Conservation (phyloP, 2,797 vertebrate species). For the Melopsittacus undulatus region DNA sequence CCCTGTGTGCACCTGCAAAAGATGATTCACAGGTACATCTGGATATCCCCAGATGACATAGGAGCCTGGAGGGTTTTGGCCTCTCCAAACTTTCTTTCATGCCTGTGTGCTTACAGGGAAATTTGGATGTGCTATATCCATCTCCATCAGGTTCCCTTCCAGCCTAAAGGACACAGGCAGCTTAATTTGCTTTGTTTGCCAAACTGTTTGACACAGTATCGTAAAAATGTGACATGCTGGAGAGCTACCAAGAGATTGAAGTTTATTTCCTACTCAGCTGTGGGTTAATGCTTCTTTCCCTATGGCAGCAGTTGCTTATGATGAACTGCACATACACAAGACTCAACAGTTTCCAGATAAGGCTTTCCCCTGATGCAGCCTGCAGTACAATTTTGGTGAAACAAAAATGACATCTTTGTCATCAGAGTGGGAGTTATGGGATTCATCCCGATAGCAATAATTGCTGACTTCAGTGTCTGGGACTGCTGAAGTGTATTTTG, state of each 20-base stretch:
- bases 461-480: constrained; percentile 28
- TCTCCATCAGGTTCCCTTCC: not conserved
- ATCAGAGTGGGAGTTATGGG: not conserved
- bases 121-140: not conserved
- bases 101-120: not conserved
- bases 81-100: not conserved
- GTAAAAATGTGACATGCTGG: not conserved
- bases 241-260: constrained; percentile 41
- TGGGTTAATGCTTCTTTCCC: constrained; percentile 8
- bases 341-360: constrained; percentile 27
- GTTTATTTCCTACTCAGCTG: constrained; percentile 41
- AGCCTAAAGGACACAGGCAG: constrained; percentile 6
- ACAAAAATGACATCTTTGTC: constrained; percentile 49
- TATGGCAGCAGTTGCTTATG: constrained; percentile 18
- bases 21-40: constrained; percentile 11
- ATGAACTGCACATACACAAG: not conserved
- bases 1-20: not conserved
- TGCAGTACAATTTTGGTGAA: not conserved
- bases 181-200: constrained; percentile 38
- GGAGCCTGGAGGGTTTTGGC: not conserved
- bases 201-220: not conserved
- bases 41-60: not conserved
- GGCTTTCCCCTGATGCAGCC: not conserved
- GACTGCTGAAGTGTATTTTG: constrained; percentile 32
- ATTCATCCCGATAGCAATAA: constrained; percentile 17